Evolutionary conservation across 2,888 invertebrate species (phyloP), one percentile per base, ranked within the genome.

Genomic region (Gibbula magus): DNA sequence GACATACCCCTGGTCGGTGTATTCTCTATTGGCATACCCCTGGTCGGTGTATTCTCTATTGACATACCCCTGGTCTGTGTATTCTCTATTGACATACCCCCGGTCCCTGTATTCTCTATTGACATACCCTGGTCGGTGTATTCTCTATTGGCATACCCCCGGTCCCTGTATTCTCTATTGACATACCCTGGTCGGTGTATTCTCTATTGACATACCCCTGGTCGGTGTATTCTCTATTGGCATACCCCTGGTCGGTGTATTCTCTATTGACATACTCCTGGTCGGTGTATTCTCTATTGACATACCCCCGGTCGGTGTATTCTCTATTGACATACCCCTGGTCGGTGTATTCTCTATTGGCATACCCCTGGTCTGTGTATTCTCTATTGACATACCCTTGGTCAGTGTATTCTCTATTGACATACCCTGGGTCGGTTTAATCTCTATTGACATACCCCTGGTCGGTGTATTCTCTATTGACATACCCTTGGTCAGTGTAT

Each of bases 201-300:
- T 86, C 98, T 95, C 99, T 99, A 99, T n/a, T n/a, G n/a, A n/a
- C n/a, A 66, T 51, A 66, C 56, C 32, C 98, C 97, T 77, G 98
- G 98, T 89, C 98, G 95, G 91, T 98, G 96, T 79, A 98, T 97
- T 86, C 98, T 95, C 99, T 99, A 99, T n/a, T n/a, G n/a, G n/a
- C n/a, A 66, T 51, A 66, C 56, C 32, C 98, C 97, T 77, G 98
- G 98, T 89, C 98, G 95, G 91, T 98, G 96, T 79, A 98, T 97
- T 86, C 98, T 95, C 99, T 99, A 99, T n/a, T n/a, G n/a, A n/a
- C n/a, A 66, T 51, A 66, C 56, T 20, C 98, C 97, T 77, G 98
- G 98, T 89, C 98, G 95, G 91, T 98, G 96, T 79, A 98, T 97
- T 86, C 98, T 95, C 99, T 99, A 99, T n/a, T n/a, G n/a, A n/a